phyloP scores from a whole-genome alignment of 2,113 vertebrate species.

The Ursus arctos region DNA sequence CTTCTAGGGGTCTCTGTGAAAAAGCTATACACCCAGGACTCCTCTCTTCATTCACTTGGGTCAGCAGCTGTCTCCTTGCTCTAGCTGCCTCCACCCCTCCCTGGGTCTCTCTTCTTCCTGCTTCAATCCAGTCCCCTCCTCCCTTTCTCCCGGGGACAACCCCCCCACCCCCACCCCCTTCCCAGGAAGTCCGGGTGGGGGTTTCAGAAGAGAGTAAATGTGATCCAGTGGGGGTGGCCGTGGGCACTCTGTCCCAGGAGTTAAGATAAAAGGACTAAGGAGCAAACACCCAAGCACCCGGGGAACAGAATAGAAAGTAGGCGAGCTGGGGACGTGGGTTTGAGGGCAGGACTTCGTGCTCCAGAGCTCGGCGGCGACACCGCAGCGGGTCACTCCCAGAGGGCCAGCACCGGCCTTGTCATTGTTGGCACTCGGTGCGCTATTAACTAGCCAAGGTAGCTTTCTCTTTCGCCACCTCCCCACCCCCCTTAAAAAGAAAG shows the following conservation, averaged over 20 bases:
- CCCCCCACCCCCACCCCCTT: not conserved
- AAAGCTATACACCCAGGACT: not conserved
- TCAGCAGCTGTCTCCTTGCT: constrained; percentile 68
- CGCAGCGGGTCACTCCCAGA: not conserved
- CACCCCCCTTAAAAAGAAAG: not conserved
- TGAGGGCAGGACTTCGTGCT: not conserved
- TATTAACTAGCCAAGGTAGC: not conserved
- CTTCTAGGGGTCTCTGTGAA: not conserved
- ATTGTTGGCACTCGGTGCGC: not conserved
- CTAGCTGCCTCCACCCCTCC: not conserved
- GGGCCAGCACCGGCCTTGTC: not conserved
- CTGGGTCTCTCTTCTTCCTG: constrained; percentile 38
- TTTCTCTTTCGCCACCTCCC: not conserved
- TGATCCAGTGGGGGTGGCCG: fast-evolving
- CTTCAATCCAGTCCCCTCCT: constrained; percentile 46
- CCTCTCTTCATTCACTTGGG: not conserved
- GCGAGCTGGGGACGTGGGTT: not conserved
- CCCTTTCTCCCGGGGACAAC: constrained; percentile 11
- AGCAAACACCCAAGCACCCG: not conserved
- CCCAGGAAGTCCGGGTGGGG: not conserved
- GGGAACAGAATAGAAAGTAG: constrained; percentile 45
- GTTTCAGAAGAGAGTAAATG: fast-evolving
- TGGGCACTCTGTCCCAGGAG: not conserved
- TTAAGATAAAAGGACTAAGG: not conserved
- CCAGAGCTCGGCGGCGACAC: not conserved